phyloP scores from a whole-genome alignment of 2,797 vertebrate species.

The Dallia pectoralis region DNA sequence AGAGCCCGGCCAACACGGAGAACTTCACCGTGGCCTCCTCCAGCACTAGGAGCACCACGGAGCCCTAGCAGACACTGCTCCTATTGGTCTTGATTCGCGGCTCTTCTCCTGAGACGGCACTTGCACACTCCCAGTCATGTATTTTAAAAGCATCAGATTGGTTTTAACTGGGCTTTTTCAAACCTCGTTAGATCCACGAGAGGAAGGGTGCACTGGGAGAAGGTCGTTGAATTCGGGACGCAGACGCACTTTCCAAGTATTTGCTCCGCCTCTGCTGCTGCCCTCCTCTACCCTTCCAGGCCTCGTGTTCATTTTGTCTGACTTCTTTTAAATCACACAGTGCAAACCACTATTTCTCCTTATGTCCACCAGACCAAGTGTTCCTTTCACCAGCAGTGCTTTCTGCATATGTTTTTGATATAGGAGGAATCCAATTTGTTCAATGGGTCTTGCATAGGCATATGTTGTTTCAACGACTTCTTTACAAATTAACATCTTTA shows the following conservation, averaged over 20 bases:
- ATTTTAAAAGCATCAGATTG: background rate
- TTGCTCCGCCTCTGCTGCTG: conserved; percentile 13
- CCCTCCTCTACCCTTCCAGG: conserved; percentile 28
- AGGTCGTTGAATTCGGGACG: background rate
- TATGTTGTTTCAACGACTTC: conserved; percentile 35
- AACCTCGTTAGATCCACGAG: background rate
- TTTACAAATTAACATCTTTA: conserved; percentile 14
- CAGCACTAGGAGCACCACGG: conserved; percentile 37
- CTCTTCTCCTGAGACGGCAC: background rate
- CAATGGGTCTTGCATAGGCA: conserved; percentile 42
- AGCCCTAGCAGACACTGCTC: background rate
- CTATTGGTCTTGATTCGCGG: background rate
- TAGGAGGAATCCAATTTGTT: conserved; percentile 35
- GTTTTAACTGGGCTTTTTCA: background rate
- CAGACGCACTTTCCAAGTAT: background rate
- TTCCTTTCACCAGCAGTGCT: conserved; percentile 55
- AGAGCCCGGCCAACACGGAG: conserved; percentile 82
- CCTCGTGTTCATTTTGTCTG: no score
- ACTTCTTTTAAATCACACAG: conserved; percentile 11
- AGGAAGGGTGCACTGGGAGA: background rate
- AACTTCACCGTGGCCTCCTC: conserved; percentile 76
- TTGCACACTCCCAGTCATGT: background rate
- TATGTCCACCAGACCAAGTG: conserved; percentile 36
- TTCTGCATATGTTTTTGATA: conserved; percentile 42
- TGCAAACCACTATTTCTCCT: conserved; percentile 39